A percentile compares a stretch with the other conserved stretches of the same genome.
These are phyloP conservation scores for Echinops telfairi DNA, from an alignment of 2,113 vertebrate species.

Conservation along the genomic window DNA sequence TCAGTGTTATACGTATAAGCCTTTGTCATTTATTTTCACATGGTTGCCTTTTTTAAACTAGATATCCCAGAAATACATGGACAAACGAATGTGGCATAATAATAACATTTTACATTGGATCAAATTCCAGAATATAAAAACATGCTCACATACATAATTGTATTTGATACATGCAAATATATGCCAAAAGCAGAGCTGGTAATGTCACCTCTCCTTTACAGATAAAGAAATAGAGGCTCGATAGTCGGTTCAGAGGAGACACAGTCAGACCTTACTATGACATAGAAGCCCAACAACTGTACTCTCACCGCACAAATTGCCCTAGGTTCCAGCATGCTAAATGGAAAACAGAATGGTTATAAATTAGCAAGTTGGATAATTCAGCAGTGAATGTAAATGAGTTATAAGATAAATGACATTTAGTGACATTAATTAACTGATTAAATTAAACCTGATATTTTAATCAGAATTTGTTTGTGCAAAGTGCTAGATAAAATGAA, in stretches of 20 bases:
- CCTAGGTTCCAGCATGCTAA: conserved; percentile 76
- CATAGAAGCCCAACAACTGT: not conserved
- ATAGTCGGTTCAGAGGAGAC: not conserved
- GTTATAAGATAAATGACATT: conserved; percentile 91
- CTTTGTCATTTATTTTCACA: conserved; percentile 34
- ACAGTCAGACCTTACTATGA: not conserved
- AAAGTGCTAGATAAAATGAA: conserved; percentile 89
- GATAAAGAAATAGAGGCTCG: conserved; percentile 42
- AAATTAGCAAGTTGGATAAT: conserved; percentile 88
- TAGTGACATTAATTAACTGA: conserved; percentile 94
- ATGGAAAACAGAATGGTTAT: conserved; percentile 83
- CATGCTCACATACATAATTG: not conserved
- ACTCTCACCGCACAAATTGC: conserved; percentile 3
- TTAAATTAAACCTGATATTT: conserved; percentile 94
- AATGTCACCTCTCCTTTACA: conserved; percentile 3
- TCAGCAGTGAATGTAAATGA: conserved; percentile 89
- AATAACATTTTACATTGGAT: not conserved
- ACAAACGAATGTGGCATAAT: conserved; percentile 24
- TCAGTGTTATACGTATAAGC: not conserved
- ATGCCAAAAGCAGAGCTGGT: not conserved
- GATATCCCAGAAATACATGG: not conserved
- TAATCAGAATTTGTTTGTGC: conserved; percentile 93
- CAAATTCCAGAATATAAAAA: not conserved
- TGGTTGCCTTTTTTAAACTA: conserved; percentile 12
- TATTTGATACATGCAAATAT: not conserved